Base-by-base conservation (phyloP, 2,888 invertebrate genomes). In the Strigamia transsilvanica region DNA sequence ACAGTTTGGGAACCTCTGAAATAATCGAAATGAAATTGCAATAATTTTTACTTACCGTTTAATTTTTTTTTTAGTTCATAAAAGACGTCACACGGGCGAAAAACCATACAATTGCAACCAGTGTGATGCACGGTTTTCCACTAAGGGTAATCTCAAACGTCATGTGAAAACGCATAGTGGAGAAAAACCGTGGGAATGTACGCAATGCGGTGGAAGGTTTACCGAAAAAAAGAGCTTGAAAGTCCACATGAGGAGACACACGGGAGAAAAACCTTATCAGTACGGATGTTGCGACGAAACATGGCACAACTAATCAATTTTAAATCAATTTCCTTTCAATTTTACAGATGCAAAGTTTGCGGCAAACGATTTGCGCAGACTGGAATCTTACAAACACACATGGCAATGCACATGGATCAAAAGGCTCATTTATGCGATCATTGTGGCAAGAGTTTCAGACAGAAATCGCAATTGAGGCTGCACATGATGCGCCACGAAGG, bases 181-280 rank as follows among this genome's bases (percentile, higher is more conserved):
- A 1, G 85, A 85, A 79, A 87, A 86, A 82, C 86, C 87, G 4
- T 86, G 85, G 85, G 82, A 85, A 46, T 87, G 87, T 83, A 77
- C 83, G 6, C 81, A 84, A n/a, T 87, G 87, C 82, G 84, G 83
- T 23, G 84, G 85, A 21, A 82, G 85, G 21, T 87, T 86, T 80
- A 86, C 86, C 3, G 87, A 87, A 83, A 87, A 87, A 83, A 87
- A 86, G 80, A 86, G 86, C 61, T 84, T 87, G 12, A 86, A 85
- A 80, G 85, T 86, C 4, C 86, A 86, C 78, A 85, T 85, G 85
- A 83, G 88, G 34, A 84, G 85, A 15, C 88, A 88, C 83, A 88
- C 88, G 18, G 88, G 88, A 5, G 88, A 88, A 84, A 86, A 85
- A 79, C 88, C 88, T 34, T 88, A 86, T 84, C 85, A 86, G 88